Evolutionary conservation across 2,888 invertebrate genomes (phyloP).

Genomic region (Athalia rosae): DNA sequence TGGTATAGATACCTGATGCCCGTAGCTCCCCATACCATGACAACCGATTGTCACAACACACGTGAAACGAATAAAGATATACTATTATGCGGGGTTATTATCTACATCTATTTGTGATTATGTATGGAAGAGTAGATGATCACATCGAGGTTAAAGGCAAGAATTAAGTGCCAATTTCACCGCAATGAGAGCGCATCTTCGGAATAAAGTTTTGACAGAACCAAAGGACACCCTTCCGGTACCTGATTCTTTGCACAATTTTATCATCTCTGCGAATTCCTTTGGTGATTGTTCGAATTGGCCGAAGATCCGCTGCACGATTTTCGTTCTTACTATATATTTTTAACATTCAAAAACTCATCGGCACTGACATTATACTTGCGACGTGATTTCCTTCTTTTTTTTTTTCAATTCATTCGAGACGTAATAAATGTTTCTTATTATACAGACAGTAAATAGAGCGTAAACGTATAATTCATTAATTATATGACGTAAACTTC

Average conservation of each 20-base stretch:
- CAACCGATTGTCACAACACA: conserved; percentile 39
- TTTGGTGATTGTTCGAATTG: too few species aligned
- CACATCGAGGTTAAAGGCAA: too few species aligned
- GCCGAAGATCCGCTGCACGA: too few species aligned
- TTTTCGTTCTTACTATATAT: too few species aligned
- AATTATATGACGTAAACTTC: conserved; percentile 21
- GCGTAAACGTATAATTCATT: conserved; percentile 21
- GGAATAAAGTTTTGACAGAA: too few species aligned
- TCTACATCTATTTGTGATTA: conserved; percentile 5
- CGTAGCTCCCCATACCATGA: conserved; percentile 9
- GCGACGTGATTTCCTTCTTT: not conserved
- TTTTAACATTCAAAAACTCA: too few species aligned
- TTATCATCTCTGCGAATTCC: too few species aligned
- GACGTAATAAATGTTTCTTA: not conserved
- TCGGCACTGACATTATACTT: too few species aligned
- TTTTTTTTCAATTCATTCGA: not conserved
- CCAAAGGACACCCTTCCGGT: too few species aligned
- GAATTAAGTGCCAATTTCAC: too few species aligned
- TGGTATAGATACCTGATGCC: not conserved
- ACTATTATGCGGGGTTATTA: not conserved
- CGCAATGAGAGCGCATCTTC: too few species aligned
- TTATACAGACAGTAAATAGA: conserved; percentile 21
- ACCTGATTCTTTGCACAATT: too few species aligned
- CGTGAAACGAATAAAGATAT: not conserved
- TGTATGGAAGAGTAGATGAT: not conserved